phyloP scores from a whole-genome alignment of 2,888 invertebrate genomes.

The Drosophila nigricruria region DNA sequence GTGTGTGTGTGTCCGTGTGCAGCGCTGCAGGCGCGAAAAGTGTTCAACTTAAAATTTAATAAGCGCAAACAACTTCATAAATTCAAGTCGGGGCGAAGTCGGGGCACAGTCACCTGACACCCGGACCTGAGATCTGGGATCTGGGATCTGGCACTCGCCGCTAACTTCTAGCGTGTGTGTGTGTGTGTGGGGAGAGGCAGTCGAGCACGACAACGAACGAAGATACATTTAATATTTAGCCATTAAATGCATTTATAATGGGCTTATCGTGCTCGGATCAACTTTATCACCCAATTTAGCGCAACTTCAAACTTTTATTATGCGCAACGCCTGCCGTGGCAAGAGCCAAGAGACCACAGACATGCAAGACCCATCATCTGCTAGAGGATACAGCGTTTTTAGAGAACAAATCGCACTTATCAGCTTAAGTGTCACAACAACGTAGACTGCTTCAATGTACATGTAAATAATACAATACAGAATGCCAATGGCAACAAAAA shows the following conservation, averaged over 20 bases:
- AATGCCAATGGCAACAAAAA: not conserved
- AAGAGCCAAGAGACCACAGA: slow-evolving; percentile 12
- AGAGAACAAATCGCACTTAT: slow-evolving; percentile 32
- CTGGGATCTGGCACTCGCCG: slow-evolving; percentile 20
- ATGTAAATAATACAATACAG: slow-evolving; percentile 8
- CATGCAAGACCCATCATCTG: slow-evolving; percentile 15
- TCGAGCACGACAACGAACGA: slow-evolving; percentile 64
- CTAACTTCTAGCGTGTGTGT: slow-evolving; percentile 21
- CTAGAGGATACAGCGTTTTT: slow-evolving; percentile 5
- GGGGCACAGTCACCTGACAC: slow-evolving; percentile 52
- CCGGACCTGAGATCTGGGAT: slow-evolving; percentile 18
- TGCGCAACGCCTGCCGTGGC: slow-evolving; percentile 33
- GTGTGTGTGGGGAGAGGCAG: slow-evolving; percentile 23
- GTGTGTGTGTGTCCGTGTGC: not conserved
- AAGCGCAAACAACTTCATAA: slow-evolving; percentile 79
- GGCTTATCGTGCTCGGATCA: slow-evolving; percentile 82
- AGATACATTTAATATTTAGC: slow-evolving; percentile 77
- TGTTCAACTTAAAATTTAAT: slow-evolving; percentile 76
- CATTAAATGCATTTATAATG: slow-evolving; percentile 83
- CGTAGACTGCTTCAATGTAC: slow-evolving; percentile 13
- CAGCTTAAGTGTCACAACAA: slow-evolving; percentile 49
- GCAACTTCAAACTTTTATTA: slow-evolving; percentile 71
- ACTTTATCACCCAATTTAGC: slow-evolving; percentile 80
- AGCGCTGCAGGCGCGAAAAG: slow-evolving; percentile 50
- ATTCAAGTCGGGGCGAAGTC: slow-evolving; percentile 49